phyloP scores from a whole-genome alignment of 1,140 invertebrate genomes.

The Aphis craccivora region DNA sequence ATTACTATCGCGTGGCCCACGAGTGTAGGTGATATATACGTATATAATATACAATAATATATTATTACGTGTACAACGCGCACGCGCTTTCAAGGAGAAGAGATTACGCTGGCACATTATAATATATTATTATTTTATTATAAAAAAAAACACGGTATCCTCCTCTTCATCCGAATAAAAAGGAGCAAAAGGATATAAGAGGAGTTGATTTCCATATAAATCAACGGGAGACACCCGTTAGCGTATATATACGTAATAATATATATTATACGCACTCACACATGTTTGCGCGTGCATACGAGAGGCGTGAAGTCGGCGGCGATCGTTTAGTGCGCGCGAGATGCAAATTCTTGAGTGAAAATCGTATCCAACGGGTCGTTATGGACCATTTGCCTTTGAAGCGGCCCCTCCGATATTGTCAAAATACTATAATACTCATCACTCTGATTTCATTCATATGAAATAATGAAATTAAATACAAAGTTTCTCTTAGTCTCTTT shows the following conservation, averaged over 20 bases:
- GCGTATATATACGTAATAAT: slow-evolving; percentile 14
- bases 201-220: slow-evolving; percentile 33
- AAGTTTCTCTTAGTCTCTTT: no score
- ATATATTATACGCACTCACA: neutral
- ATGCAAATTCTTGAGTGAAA: slow-evolving; percentile 41
- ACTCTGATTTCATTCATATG: neutral
- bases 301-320: slow-evolving; percentile 37
- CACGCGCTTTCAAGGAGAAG: neutral
- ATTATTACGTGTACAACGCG: neutral
- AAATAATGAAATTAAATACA: no score
- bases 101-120: slow-evolving; percentile 7
- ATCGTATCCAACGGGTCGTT: slow-evolving; percentile 20
- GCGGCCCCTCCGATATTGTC: slow-evolving; percentile 13
- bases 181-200: slow-evolving; percentile 15
- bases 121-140: slow-evolving; percentile 21
- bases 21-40: neutral
- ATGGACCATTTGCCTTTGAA: slow-evolving; percentile 33
- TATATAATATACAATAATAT: neutral
- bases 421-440: neutral
- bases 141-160: neutral
- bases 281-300: neutral
- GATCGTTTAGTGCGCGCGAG: slow-evolving; percentile 17
- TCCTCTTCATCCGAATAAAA: neutral
- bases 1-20: neutral
- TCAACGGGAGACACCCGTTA: neutral